Percentiles rank a stretch among this genome's conserved stretches.
Evolutionary conservation across 92 coral and sea anemone genomes (phyloP).

Genomic region (Chrysogorgia sp.): DNA sequence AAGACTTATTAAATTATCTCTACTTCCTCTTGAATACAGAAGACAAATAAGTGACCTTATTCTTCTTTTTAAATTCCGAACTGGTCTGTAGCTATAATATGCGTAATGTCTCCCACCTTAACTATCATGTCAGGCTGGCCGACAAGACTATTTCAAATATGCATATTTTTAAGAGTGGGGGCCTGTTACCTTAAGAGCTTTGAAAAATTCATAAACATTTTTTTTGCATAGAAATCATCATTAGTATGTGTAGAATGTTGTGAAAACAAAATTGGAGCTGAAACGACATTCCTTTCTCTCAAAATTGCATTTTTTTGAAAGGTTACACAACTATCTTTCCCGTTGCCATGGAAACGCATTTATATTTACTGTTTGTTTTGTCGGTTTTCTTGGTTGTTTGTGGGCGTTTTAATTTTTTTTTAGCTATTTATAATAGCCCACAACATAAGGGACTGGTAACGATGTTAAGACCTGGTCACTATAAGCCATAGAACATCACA

Average conservation of each 20-base stretch:
- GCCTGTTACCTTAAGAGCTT: not conserved
- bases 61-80: too few relatives aligned
- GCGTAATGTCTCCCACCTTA: too few relatives aligned
- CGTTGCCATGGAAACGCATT: too few relatives aligned
- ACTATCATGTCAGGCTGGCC: too few relatives aligned
- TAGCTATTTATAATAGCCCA: not conserved
- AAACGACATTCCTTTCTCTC: slow-evolving; percentile 1
- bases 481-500: not conserved
- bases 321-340: not conserved
- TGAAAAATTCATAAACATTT: not conserved
- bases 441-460: not conserved
- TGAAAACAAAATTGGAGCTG: not conserved
- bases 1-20: too few relatives aligned
- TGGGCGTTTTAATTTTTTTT: not conserved
- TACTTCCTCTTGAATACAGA: too few relatives aligned
- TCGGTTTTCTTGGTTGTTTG: slow-evolving; percentile 1
- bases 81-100: too few relatives aligned
- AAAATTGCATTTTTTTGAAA: slow-evolving; percentile 10
- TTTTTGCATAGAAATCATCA: slow-evolving; percentile 5
- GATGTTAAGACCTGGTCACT: slow-evolving; percentile 6
- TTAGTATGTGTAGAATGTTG: slow-evolving; percentile 9
- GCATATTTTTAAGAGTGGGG: too few relatives aligned
- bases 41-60: too few relatives aligned
- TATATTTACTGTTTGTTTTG: slow-evolving; percentile 5
- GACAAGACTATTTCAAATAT: too few relatives aligned